Base-by-base conservation (phyloP, 2,888 invertebrate species). In the Coelinius sp. region DNA sequence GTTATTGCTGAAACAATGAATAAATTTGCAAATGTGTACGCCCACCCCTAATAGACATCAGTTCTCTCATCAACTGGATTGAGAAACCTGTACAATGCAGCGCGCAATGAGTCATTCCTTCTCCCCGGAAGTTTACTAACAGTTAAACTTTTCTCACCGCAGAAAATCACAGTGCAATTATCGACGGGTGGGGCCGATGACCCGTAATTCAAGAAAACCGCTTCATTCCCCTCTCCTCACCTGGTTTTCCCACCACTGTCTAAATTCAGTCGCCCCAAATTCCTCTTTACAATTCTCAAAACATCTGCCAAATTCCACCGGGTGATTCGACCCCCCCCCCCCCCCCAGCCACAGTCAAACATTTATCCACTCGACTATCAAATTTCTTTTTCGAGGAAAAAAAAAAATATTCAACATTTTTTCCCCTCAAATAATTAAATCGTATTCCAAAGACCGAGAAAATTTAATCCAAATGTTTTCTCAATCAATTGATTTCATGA, bases 231-330 rank as follows among this genome's bases (percentile, higher is more conserved):
- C 31, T 8, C 31, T 6, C 31, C 31, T 8, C 31, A 31, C 31
- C 31, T 31, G 31, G 31, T 31, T 31, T 31, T 8, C n/a, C n/a
- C n/a, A n/a, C 31, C 31, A 8, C 31, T 8, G 8, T 31, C 44
- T 17, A n/a, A 46, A 46, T 14, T n/a, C 44, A 46, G 4, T 7
- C 44, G 44, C n/a, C 17, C 44, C 44, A 46, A 46, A 46, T 46
- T 41, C n/a, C 41, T 46, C 44, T 46, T 46, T 46, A 46, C 44
- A 46, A 46, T 46, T 46, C 44, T 14, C 20, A 41, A 49, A 49
- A 49, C 46, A 49, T 49, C 46, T 49, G 46, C 46, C 20, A 49
- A 49, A 20, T 49, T 20, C 10, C 46, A 7, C 14, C 2, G n/a
- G 44, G 44, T 1, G n/a, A 7, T 14, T 17, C 20, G 20, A 17